phyloP scores from a whole-genome alignment of 2,888 invertebrate genomes.

The Atethmia centrago region DNA sequence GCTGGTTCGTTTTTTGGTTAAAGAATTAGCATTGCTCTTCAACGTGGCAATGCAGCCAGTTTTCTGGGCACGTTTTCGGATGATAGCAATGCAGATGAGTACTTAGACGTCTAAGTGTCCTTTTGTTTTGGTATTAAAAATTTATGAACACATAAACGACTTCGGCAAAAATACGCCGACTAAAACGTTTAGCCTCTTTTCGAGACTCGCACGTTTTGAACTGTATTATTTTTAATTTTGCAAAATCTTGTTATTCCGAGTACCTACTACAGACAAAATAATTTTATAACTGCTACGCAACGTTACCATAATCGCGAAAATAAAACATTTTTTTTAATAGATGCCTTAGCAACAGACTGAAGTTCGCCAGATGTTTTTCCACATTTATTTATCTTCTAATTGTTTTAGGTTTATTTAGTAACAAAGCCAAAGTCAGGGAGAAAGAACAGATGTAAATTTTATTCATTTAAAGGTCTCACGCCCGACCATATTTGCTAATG shows the following conservation, averaged over 20 bases:
- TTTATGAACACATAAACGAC: not conserved
- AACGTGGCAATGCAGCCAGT: not conserved
- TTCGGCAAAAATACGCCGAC: not conserved
- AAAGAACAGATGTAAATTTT: constrained; percentile 78
- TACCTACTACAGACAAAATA: not conserved
- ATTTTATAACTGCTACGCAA: not conserved
- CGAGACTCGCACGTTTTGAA: too few relatives aligned
- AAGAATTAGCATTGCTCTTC: not conserved
- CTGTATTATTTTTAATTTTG: constrained; percentile 6
- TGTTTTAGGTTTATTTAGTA: constrained; percentile 58
- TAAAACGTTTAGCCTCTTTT: not conserved
- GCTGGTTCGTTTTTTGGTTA: not conserved
- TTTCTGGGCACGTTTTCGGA: not conserved
- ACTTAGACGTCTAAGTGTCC: not conserved
- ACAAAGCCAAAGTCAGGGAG: constrained; percentile 63
- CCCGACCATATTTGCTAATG: constrained; percentile 75
- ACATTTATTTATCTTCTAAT: constrained; percentile 48
- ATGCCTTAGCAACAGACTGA: constrained; percentile 3
- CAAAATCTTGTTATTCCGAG: not conserved
- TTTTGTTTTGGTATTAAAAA: not conserved
- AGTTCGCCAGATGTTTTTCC: constrained; percentile 29
- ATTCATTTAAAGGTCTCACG: constrained; percentile 71
- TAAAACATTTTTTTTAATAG: not conserved
- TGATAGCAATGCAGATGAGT: not conserved
- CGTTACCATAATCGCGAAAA: not conserved